Conservation (phyloP, 2,113 vertebrate species). For the Chaenogobius annularis region DNA sequence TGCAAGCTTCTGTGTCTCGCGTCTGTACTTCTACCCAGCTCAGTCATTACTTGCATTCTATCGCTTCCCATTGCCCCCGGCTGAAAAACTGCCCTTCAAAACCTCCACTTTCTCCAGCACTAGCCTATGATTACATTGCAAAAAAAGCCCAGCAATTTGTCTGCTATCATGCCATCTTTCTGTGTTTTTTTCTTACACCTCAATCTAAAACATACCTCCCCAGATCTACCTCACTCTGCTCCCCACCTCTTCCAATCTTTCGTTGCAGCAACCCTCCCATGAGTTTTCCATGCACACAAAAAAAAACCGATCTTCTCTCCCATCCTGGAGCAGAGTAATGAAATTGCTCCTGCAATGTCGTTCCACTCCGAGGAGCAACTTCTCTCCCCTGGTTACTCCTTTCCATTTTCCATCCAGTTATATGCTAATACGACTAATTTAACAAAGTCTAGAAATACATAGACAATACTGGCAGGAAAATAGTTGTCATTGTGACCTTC, state of each 20-base stretch:
- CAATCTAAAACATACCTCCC: slow-evolving; percentile 4
- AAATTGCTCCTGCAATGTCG: slow-evolving; percentile 33
- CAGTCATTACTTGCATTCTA: slow-evolving; percentile 21
- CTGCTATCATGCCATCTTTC: slow-evolving; percentile 1
- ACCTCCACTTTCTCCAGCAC: background rate
- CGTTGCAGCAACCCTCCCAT: background rate
- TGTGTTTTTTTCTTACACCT: slow-evolving; percentile 23
- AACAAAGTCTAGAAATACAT: background rate
- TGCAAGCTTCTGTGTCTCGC: slow-evolving; percentile 26
- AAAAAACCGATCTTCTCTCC: slow-evolving; percentile 27
- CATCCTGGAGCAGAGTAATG: slow-evolving; percentile 28
- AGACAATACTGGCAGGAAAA: background rate
- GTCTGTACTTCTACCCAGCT: slow-evolving; percentile 18
- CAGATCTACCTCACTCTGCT: background rate
- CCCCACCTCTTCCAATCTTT: slow-evolving; percentile 26
- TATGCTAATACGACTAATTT: background rate
- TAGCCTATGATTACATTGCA: slow-evolving; percentile 45
- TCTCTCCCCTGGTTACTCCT: slow-evolving; percentile 17
- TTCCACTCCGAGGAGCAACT: slow-evolving; percentile 24
- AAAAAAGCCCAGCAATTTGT: slow-evolving; percentile 43
- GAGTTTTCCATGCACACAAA: slow-evolving; percentile 24
- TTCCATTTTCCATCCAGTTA: slow-evolving; percentile 44
- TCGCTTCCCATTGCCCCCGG: background rate
- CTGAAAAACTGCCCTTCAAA: background rate
- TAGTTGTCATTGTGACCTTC: background rate